Evolutionary conservation across 2,113 vertebrate species (phyloP).

Genomic region (Eulacestoma nigropectus): DNA sequence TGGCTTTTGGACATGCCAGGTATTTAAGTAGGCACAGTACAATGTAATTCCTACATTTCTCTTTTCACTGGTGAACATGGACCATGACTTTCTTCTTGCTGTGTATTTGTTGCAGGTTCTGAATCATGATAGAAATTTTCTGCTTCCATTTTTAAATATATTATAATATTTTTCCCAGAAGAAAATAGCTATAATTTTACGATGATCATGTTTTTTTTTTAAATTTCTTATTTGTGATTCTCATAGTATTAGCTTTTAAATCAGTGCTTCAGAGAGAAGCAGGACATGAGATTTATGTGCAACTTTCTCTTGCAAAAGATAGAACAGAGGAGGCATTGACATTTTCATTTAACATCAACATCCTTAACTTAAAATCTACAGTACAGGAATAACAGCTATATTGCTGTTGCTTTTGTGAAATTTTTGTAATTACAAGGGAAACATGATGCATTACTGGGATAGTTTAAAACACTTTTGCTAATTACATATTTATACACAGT

Average conservation of each 20-base stretch:
- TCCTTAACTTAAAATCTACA: neutral
- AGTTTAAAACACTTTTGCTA: slow-evolving; percentile 2
- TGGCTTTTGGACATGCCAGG: neutral
- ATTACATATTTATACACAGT: slow-evolving; percentile 12
- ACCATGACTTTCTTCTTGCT: neutral
- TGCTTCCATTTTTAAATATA: neutral
- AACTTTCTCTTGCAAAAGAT: neutral
- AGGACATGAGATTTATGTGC: neutral
- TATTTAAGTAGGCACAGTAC: neutral
- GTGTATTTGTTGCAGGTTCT: neutral
- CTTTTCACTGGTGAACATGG: neutral
- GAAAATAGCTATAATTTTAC: neutral
- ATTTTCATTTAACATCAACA: neutral
- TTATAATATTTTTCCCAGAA: fast-evolving
- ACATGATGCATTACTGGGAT: neutral
- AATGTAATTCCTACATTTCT: neutral
- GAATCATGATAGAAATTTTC: neutral
- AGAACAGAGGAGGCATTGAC: neutral
- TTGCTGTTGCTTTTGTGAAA: neutral
- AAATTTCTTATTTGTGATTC: neutral
- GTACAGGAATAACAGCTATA: neutral
- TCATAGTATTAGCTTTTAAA: neutral
- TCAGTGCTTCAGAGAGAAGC: neutral
- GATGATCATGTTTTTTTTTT: neutral
- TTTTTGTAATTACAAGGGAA: slow-evolving; percentile 13